Percentiles rank a stretch among this genome's conserved stretches.
Evolutionary conservation across 2,797 vertebrate species (phyloP).

Genomic region (Sebastes iracundus): DNA sequence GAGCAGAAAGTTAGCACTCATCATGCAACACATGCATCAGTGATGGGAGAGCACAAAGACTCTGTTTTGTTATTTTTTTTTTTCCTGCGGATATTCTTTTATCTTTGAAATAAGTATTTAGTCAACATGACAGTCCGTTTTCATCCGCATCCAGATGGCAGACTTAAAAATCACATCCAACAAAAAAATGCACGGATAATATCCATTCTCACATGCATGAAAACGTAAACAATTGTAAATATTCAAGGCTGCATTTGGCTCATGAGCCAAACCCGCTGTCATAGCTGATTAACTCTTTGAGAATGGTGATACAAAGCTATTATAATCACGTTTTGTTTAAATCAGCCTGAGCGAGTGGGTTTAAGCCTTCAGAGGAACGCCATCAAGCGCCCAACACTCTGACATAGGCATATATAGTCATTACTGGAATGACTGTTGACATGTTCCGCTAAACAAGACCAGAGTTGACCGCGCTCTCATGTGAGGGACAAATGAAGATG

Average conservation of each 20-base stretch:
- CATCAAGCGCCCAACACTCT: constrained; percentile 26
- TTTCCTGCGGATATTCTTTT: constrained; percentile 29
- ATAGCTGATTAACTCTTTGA: constrained; percentile 4
- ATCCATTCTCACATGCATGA: constrained; percentile 29
- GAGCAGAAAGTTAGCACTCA: constrained; percentile 9
- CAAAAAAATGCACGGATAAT: constrained; percentile 18
- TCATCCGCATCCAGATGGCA: constrained; percentile 43
- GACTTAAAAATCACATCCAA: constrained; percentile 27
- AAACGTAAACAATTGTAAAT: constrained; percentile 47
- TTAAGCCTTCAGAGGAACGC: constrained; percentile 16
- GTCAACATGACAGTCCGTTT: constrained; percentile 45
- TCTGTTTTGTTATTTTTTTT: constrained; percentile 24
- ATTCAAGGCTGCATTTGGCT: constrained; percentile 12
- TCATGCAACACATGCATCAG: constrained; percentile 31
- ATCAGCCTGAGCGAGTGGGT: constrained; percentile 17
- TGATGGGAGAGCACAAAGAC: not conserved
- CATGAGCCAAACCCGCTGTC: constrained; percentile 3
- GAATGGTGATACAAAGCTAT: constrained; percentile 6
- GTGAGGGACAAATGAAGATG: constrained; percentile 76
- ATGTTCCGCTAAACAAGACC: constrained; percentile 65
- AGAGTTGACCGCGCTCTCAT: constrained; percentile 55
- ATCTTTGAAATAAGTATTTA: constrained; percentile 52
- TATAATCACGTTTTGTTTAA: constrained; percentile 32
- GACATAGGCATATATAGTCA: constrained; percentile 54
- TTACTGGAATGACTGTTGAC: constrained; percentile 66